Conservation (phyloP, 2,888 invertebrate species). For the Argyresthia albistria region DNA sequence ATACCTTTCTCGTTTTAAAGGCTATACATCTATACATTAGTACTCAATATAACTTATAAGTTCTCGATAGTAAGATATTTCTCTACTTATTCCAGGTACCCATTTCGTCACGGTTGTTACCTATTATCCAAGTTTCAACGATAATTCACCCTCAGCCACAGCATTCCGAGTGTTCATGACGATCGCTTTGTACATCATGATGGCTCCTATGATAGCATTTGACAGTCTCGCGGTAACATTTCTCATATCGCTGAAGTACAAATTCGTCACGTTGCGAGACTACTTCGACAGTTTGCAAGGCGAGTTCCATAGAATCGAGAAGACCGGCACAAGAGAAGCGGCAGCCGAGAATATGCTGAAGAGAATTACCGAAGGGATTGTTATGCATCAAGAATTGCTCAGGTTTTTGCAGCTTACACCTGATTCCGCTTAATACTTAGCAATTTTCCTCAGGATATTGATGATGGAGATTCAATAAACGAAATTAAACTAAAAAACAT, state of each 20-base stretch:
- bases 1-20: no score
- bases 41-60: no score
- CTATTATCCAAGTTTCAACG: slow-evolving; percentile 42
- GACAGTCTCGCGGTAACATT: slow-evolving; percentile 42
- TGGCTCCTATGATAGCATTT: slow-evolving; percentile 47
- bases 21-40: no score
- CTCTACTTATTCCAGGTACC: slow-evolving; percentile 24
- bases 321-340: slow-evolving; percentile 17
- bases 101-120: slow-evolving; percentile 53
- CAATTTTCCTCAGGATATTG: no score
- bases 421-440: not conserved
- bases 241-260: slow-evolving; percentile 52
- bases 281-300: slow-evolving; percentile 41
- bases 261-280: slow-evolving; percentile 45
- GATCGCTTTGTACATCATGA: slow-evolving; percentile 28
- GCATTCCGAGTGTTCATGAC: slow-evolving; percentile 33
- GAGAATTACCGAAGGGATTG: slow-evolving; percentile 43
- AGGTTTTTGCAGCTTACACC: slow-evolving; percentile 20
- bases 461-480: no score
- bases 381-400: slow-evolving; percentile 47
- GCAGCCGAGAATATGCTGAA: slow-evolving; percentile 32
- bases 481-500: no score
- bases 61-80: no score
- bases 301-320: slow-evolving; percentile 28
- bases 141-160: slow-evolving; percentile 31